phyloP scores from a whole-genome alignment of 2,113 vertebrate species.

The Cercocebus atys region DNA sequence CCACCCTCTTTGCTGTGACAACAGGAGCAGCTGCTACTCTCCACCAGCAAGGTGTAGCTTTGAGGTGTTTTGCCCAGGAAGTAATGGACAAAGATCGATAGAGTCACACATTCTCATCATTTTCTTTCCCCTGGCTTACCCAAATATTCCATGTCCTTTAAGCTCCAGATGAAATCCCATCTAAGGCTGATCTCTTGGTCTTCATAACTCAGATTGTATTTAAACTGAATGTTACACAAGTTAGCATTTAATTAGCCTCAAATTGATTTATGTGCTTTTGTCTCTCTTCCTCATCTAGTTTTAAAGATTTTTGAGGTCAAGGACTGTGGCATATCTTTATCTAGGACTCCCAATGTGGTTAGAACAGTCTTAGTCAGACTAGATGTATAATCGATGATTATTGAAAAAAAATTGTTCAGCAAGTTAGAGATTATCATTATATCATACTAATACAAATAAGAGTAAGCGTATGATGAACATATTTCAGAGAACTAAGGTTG shows the following conservation, averaged over 20 bases:
- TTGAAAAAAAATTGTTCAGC: neutral
- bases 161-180: neutral
- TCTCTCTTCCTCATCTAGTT: neutral
- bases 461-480: neutral
- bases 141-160: neutral
- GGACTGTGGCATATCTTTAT: neutral
- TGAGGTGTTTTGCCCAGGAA: neutral
- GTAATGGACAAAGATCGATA: neutral
- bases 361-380: neutral
- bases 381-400: neutral
- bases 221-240: neutral
- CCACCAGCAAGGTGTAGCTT: neutral
- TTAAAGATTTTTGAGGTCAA: neutral
- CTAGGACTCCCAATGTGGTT: neutral
- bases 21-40: neutral
- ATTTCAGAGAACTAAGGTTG: neutral
- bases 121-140: neutral
- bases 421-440: neutral
- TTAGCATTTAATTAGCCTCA: constrained; percentile 15
- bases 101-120: neutral
- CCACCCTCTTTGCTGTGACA: neutral
- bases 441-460: constrained; percentile 1
- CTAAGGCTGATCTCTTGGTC: neutral
- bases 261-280: neutral
- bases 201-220: neutral